Conservation (phyloP, 2,888 invertebrate species). For the Ormyrus thymus region DNA sequence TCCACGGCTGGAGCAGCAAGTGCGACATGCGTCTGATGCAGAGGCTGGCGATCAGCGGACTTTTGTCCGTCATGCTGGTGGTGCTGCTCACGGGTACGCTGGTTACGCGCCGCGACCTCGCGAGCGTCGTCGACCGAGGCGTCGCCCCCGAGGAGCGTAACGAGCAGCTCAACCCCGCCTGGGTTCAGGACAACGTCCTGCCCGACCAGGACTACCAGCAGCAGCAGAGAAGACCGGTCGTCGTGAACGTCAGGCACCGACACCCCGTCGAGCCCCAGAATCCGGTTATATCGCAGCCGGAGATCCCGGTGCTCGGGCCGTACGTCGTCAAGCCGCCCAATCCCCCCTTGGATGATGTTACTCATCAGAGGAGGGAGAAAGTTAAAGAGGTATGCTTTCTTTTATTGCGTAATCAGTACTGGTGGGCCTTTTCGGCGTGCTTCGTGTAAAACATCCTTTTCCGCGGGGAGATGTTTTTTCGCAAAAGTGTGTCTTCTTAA, state of each 20-base stretch:
- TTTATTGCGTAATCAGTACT: too few relatives aligned
- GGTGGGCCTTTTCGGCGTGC: too few relatives aligned
- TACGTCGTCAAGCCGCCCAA: slow-evolving; percentile 67
- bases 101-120: slow-evolving; percentile 69
- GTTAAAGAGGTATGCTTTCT: slow-evolving; percentile 69
- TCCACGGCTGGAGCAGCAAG: slow-evolving; percentile 61
- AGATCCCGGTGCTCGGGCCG: slow-evolving; percentile 56
- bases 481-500: too few relatives aligned
- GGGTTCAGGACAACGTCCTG: slow-evolving; percentile 69
- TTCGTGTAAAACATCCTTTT: too few relatives aligned
- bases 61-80: slow-evolving; percentile 71
- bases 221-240: slow-evolving; percentile 50
- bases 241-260: slow-evolving; percentile 61
- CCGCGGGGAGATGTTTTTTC: too few relatives aligned
- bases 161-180: slow-evolving; percentile 68
- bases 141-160: slow-evolving; percentile 68
- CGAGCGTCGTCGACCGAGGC: slow-evolving; percentile 69
- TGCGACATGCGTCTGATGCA: slow-evolving; percentile 71
- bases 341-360: slow-evolving; percentile 70
- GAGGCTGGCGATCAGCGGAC: slow-evolving; percentile 71
- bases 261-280: slow-evolving; percentile 45
- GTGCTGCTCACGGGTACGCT: slow-evolving; percentile 70
- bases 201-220: slow-evolving; percentile 63
- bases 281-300: slow-evolving; percentile 59
- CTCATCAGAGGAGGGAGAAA: slow-evolving; percentile 71